Evolutionary conservation across 2,888 invertebrate genomes (phyloP).

Genomic region (Notocelia uddmanniana): DNA sequence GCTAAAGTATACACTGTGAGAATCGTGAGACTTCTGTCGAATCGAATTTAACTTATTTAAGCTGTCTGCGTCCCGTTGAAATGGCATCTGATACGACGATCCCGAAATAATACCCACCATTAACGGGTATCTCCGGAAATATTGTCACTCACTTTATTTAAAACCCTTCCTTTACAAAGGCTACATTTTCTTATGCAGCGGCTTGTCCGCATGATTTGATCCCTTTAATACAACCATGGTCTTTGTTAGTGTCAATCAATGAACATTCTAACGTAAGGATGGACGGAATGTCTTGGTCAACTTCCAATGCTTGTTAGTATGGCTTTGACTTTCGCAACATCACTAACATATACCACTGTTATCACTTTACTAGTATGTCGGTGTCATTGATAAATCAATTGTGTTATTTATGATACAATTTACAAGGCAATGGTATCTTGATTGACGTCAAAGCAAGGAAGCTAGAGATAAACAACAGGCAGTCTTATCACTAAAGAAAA

Average conservation of each 20-base stretch:
- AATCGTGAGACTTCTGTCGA: slow-evolving; percentile 58
- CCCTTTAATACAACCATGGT: slow-evolving; percentile 31
- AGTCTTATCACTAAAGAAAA: too few species aligned
- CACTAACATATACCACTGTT: not conserved
- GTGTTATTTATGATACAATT: not conserved
- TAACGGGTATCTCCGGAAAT: slow-evolving; percentile 64
- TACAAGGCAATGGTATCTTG: too few species aligned
- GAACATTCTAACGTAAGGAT: slow-evolving; percentile 33
- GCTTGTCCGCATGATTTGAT: slow-evolving; percentile 36
- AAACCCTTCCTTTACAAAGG: slow-evolving; percentile 40
- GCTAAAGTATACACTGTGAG: slow-evolving; percentile 63
- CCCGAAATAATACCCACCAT: slow-evolving; percentile 69
- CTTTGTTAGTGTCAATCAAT: slow-evolving; percentile 47
- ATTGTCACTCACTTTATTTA: slow-evolving; percentile 55
- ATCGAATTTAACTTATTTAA: slow-evolving; percentile 66
- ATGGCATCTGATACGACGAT: slow-evolving; percentile 63
- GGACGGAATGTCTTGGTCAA: slow-evolving; percentile 35
- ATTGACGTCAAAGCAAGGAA: too few species aligned
- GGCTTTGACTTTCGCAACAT: slow-evolving; percentile 7
- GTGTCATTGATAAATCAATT: slow-evolving; percentile 24
- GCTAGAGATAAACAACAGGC: too few species aligned
- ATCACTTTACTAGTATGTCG: not conserved
- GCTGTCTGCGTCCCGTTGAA: slow-evolving; percentile 60
- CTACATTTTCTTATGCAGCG: slow-evolving; percentile 34
- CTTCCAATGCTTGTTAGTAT: slow-evolving; percentile 28